Evolutionary conservation across 2,113 vertebrate genomes (phyloP), one percentile per base, ranked within the genome.

Genomic region (Ictidomys tridecemlineatus): DNA sequence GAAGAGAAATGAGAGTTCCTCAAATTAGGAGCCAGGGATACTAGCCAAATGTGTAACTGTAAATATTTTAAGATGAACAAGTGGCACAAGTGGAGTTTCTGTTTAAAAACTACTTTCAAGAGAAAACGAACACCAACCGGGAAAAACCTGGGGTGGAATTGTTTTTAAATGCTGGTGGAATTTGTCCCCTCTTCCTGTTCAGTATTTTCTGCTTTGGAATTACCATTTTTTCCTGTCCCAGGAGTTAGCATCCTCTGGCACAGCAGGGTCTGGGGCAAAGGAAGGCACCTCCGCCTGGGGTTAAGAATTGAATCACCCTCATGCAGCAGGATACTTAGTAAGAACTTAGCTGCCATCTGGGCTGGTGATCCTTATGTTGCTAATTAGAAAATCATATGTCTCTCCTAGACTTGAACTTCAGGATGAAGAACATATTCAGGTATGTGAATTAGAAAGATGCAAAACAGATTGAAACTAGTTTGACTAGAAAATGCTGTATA

Each of bases 401-500:
- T 90, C 12, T 89, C 10, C 8, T 69, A 78, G 30, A 20, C 4
- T 76, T 92, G 70, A 84, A 85, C 61, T 51, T 94, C 13, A 72
- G 69, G 24, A 72, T n/a, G 39, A 17, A 37, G 74, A 76, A n/a
- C 4, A 39, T 37, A 61, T 34, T 28, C 24, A 73, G 77, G 28
- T 45, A 82, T 72, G 8, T 69, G 37, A 85, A 61, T 34, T 42
- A 56, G 30, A 79, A 42, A 89, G 42, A 10, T 45, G 74, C 8
- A 72, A 4, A 56, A 28, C 6, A 69, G 7, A 58, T 14, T 93
- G 11, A 76, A 91, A 82, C 1, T 24, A 85, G 1, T 69, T 45
- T 83, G 42, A 39, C 17, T 39, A 95, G 74, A 93, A 88, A 93
- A 89, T 7, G 65, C 12, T 42, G 58, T 63, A 58, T 24, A 58